A percentile compares a stretch with the other conserved stretches of the same genome.
Conservation (phyloP, 1,140 invertebrate species). For the Bombus sibiricus region DNA sequence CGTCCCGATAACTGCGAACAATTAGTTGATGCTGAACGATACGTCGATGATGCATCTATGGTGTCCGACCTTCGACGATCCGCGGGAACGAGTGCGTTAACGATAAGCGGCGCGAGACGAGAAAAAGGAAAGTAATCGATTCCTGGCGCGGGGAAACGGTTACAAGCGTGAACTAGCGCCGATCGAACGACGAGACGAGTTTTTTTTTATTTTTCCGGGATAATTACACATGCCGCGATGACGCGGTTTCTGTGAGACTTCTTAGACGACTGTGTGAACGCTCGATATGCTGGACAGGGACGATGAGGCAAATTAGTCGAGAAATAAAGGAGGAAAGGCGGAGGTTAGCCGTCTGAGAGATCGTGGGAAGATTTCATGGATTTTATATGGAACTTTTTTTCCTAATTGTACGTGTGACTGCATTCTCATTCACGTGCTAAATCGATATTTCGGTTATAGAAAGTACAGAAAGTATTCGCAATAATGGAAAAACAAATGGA, state of each 20-base stretch:
- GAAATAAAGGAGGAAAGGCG: neutral
- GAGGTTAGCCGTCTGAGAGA: too few relatives aligned
- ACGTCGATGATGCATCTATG: slow-evolving; percentile 47
- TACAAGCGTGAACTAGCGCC: neutral
- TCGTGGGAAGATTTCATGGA: neutral
- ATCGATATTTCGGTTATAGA: neutral
- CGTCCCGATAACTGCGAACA: slow-evolving; percentile 50
- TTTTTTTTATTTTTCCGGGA: neutral
- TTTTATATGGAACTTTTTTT: neutral
- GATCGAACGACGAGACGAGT: neutral
- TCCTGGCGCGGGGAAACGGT: slow-evolving; percentile 44
- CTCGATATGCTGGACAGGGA: neutral
- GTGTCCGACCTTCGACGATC: slow-evolving; percentile 65
- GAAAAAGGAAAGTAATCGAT: slow-evolving; percentile 62
- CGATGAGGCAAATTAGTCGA: neutral
- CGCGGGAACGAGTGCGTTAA: slow-evolving; percentile 50
- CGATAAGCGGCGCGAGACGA: slow-evolving; percentile 34
- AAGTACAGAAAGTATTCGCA: neutral
- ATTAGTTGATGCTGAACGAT: slow-evolving; percentile 63
- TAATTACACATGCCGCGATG: neutral
- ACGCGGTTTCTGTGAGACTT: neutral
- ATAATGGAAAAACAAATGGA: neutral
- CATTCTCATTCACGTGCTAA: too few relatives aligned
- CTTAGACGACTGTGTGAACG: neutral
- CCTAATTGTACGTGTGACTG: too few relatives aligned